phyloP scores from a whole-genome alignment of 2,888 invertebrate species.

The Octodonta nipae region DNA sequence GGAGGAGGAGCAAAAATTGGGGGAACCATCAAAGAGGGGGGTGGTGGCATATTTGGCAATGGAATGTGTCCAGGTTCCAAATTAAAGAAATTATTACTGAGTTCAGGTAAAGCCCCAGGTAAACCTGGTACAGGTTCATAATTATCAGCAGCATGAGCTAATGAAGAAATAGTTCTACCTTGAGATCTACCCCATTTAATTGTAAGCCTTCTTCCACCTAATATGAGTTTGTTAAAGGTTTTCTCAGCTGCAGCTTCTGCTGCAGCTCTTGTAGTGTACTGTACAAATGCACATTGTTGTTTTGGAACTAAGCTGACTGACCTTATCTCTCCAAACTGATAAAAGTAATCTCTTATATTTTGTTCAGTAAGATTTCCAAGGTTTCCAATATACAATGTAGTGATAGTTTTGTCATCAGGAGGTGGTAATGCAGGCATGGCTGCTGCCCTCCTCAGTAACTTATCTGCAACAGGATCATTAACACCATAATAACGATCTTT shows the following conservation, averaged over 20 bases:
- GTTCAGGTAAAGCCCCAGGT: constrained; percentile 54
- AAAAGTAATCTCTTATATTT: constrained; percentile 89
- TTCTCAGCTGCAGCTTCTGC: constrained; percentile 91
- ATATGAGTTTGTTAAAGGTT: constrained; percentile 82
- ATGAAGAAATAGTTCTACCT: constrained; percentile 45
- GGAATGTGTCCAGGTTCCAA: constrained; percentile 40
- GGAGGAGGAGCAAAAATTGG: constrained; percentile 48
- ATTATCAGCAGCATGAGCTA: constrained; percentile 33
- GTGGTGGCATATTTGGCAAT: constrained; percentile 35
- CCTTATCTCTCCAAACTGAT: constrained; percentile 96
- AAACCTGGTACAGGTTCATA: constrained; percentile 67
- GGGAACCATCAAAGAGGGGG: constrained; percentile 40
- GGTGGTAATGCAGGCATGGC: constrained; percentile 90
- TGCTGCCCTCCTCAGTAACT: constrained; percentile 75
- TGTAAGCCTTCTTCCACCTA: constrained; percentile 75
- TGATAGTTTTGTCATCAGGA: constrained; percentile 91
- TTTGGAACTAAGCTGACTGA: constrained; percentile 81
- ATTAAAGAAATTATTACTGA: constrained; percentile 57
- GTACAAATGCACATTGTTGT: constrained; percentile 94
- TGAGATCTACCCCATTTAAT: constrained; percentile 98
- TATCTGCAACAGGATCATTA: constrained; percentile 93
- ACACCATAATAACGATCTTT: constrained; percentile 88
- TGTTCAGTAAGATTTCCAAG: constrained; percentile 82
- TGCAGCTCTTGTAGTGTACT: constrained; percentile 79
- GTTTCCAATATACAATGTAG: constrained; percentile 95